Conservation (phyloP, 2,888 invertebrate species). For the Epinotia demarniana region DNA sequence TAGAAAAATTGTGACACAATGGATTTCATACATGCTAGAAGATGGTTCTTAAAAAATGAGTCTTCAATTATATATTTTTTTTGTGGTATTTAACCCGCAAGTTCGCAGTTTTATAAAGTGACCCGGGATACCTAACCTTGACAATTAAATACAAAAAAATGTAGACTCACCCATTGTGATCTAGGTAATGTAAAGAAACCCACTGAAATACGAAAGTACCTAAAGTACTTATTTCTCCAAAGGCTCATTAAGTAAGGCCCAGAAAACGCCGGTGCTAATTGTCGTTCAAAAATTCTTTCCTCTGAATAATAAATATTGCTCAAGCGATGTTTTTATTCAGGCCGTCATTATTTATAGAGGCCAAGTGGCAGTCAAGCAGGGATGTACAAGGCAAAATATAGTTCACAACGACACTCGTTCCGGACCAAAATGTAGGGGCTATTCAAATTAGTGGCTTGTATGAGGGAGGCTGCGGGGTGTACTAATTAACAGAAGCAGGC, state of each 20-base stretch:
- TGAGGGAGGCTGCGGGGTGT: neutral
- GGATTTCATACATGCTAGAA: no score
- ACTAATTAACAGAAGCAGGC: no score
- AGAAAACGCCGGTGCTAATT: slow-evolving; percentile 7
- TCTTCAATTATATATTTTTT: no score
- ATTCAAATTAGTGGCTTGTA: neutral
- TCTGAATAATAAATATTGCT: slow-evolving; percentile 31
- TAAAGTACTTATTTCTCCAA: neutral
- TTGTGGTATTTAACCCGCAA: no score
- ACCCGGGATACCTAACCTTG: no score
- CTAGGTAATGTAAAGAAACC: no score
- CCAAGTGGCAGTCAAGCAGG: slow-evolving; percentile 35
- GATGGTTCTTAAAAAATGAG: no score
- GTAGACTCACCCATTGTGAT: no score
- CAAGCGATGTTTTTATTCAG: slow-evolving; percentile 28
- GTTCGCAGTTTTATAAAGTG: no score
- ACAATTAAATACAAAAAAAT: no score
- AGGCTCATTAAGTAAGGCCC: neutral
- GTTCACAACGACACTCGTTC: neutral
- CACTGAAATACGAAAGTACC: no score
- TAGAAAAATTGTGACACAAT: no score
- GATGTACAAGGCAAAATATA: neutral
- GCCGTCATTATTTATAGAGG: slow-evolving; percentile 30
- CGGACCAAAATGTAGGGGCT: neutral
- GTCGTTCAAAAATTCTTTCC: neutral